Evolutionary conservation across 1,140 invertebrate species (phyloP), one percentile per base, ranked within the genome.

Genomic region (Zaprionus tsacasi): DNA sequence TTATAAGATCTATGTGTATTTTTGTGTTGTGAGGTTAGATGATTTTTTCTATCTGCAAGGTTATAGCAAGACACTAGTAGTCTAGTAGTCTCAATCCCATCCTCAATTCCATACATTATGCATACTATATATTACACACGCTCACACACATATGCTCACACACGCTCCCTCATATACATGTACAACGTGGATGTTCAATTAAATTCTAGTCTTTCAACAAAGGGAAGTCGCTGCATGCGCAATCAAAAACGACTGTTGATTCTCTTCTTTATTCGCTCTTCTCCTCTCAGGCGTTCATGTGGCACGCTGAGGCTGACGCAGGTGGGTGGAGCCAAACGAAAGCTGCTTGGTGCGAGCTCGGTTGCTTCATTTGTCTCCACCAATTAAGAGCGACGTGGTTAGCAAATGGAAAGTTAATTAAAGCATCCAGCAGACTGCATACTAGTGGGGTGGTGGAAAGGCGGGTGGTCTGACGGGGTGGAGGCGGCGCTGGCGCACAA

Each of bases 331-430:
- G 55, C 64, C 17, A 25, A 25, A n/a, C 7, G 30, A 48, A 67
- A 27, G 15, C 40, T 43, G 43, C 21, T 25, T 56, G 21, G 13
- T 12, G 30, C 1, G 40, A 27, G 13, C 21, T 7, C 40, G 43
- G 25, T 43, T 43, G 54, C 21, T 17, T 56, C 27, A 25, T 52
- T 50, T 45, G 25, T 60, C 57, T 70, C 56, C 56, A 80, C 83
- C 83, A 87, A 87, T 88, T 87, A 88, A 82, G 63, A 61, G 27
- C 69, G 30, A 45, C 58, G 57, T 50, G 61, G 59, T 78, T 71
- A 40, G 76, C 70, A 72, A 75, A 74, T 76, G 58, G 54, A 40
- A 76, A 71, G 66, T 78, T 88, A 88, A 88, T 88, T 88, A 88
- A 88, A 74, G 56, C 68, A 81, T 54, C 33, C 70, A 43, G 7